Evolutionary conservation across 2,113 vertebrate species (phyloP), one percentile per base, ranked within the genome.

Genomic region (Atrichornis clamosus): DNA sequence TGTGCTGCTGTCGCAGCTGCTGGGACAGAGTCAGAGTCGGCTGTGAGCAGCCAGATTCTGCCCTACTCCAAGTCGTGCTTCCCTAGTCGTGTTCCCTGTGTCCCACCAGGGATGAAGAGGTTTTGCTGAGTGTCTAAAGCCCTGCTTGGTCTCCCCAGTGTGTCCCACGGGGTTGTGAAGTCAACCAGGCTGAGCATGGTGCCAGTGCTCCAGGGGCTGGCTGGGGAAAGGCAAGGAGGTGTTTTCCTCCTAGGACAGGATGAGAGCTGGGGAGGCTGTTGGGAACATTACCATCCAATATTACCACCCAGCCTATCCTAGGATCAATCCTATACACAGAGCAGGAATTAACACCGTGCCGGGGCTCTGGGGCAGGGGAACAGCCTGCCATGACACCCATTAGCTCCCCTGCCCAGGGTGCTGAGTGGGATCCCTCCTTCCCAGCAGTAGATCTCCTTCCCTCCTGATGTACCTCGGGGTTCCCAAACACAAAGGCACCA

Each of bases 51-150:
- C 10, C 44, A 28, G 32, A 18, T 1, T 0, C 55, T 87, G 50
- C 39, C 49, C 32, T 60, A 3, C 41, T n/a, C 50, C 2, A 0
- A 3, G 10, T 10, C 2, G 0, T 4, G 26, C 39, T 49, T 69
- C 81, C 64, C 28, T 56, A 28, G 19, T 5, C 1, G 0, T 0
- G 7, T 37, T 35, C 28, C 47, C 13, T 30, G 35, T 23, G 42
- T 15, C 28, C 33, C 49, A 22, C 0, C 55, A 21, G 17, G 42
- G 32, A 4, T 4, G 6, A 50, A 11, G 17, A 27, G 41, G 3
- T 18, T 73, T 47, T 87, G 26, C 63, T 0, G 6, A 32, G 49
- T 50, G 20, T 39, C 49, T 59, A 17, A 59, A 80, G 22, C 23
- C 53, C 53, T 68, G 39, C 39, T 74, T 68, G 73, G 11, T 17